These are phyloP conservation scores for Colletes gigas DNA, from an alignment of 1,140 invertebrate genomes.

Conservation along the genomic window DNA sequence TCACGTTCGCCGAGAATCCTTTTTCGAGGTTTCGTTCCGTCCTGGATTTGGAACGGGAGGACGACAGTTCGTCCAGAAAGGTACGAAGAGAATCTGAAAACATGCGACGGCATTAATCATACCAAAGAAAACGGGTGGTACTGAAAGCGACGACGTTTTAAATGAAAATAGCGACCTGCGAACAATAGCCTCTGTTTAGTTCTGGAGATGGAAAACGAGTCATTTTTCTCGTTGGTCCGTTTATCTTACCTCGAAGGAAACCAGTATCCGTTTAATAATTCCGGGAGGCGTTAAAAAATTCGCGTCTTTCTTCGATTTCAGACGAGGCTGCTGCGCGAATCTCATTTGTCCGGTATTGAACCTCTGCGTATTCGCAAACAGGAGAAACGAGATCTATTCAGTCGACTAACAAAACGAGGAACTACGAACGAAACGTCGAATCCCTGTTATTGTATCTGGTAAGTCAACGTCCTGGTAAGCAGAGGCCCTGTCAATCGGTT, in stretches of 20 bases:
- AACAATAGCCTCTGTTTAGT: constrained; percentile 17
- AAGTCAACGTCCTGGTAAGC: neutral
- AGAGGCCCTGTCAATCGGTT: constrained; percentile 15
- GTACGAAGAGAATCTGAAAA: constrained; percentile 24
- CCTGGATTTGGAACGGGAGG: constrained; percentile 41
- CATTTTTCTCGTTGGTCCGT: neutral
- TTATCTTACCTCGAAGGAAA: too few relatives aligned
- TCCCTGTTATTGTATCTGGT: neutral
- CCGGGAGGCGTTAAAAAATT: too few relatives aligned
- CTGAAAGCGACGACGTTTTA: constrained; percentile 52
- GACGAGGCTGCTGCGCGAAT: neutral
- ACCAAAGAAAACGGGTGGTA: constrained; percentile 19
- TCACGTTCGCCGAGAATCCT: constrained; percentile 56
- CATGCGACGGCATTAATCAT: constrained; percentile 51
- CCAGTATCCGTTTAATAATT: too few relatives aligned
- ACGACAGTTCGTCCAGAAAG: constrained; percentile 34
- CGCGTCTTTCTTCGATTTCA: too few relatives aligned
- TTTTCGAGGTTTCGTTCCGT: constrained; percentile 45
- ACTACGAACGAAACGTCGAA: neutral
- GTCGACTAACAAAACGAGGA: neutral
- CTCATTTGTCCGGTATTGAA: neutral
- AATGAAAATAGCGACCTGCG: constrained; percentile 55
- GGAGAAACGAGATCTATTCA: neutral
- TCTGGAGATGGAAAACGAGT: constrained; percentile 23
- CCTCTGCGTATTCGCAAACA: neutral